These are phyloP conservation scores for Prunella himalayana DNA, from an alignment of 2,113 vertebrate genomes.

Conservation along the genomic window DNA sequence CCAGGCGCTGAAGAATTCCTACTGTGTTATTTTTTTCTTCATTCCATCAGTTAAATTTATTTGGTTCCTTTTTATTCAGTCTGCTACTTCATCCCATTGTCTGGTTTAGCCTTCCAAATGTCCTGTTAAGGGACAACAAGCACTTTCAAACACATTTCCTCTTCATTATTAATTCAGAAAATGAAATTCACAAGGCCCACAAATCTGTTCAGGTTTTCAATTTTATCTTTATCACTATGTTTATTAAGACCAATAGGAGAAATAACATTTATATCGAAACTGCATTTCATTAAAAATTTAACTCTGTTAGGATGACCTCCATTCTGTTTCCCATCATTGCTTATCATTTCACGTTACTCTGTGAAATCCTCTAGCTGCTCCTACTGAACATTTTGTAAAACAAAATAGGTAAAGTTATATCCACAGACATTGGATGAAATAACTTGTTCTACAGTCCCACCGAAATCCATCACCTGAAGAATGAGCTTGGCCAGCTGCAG, in stretches of 20 bases:
- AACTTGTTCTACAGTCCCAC: neutral
- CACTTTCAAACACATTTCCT: neutral
- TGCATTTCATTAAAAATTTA: neutral
- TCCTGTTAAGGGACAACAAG: neutral
- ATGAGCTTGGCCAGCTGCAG: neutral
- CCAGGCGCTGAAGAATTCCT: neutral
- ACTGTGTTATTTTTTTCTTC: neutral
- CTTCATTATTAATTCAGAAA: neutral
- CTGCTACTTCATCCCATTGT: neutral
- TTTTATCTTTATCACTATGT: neutral
- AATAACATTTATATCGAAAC: neutral
- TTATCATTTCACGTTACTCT: neutral
- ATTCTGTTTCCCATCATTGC: neutral
- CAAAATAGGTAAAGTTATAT: neutral
- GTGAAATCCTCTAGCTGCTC: neutral
- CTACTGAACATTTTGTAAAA: neutral
- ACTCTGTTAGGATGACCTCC: neutral
- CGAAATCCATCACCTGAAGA: neutral
- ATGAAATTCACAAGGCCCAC: neutral
- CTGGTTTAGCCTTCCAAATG: neutral
- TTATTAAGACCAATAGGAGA: neutral
- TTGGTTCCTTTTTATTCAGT: neutral
- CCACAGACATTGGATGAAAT: neutral
- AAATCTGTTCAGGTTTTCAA: neutral
- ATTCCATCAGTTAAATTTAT: neutral